Base-by-base conservation (phyloP, 2,797 vertebrate species). In the Enteromius afrohamiltoni region DNA sequence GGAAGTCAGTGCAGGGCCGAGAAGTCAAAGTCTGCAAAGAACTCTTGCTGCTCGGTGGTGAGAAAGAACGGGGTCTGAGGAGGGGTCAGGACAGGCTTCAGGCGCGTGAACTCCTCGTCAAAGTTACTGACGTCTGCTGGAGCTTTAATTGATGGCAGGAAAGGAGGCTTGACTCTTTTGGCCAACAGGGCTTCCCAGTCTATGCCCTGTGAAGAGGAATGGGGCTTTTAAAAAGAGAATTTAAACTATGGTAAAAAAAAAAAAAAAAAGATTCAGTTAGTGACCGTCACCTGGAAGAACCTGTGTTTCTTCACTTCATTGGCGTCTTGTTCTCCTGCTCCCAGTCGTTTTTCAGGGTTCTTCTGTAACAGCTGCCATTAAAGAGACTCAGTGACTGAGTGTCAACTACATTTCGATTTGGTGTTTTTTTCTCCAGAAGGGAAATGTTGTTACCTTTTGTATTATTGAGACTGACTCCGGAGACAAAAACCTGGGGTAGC, bases 21-120 rank as follows among this genome's bases (percentile, higher is more conserved):
- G 23, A 97, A 98, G 91, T 99, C 97, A 79, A 99, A 98, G 91
- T 97, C 96, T 13, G 90, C 90, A 78, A 99, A 99, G 87, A 95
- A 87, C 0, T 94, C 89, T 85, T 99, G 97, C 3, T 99, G 95
- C 85, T 93, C 92, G 0, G 89, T 79, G 0, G 93, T 94, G 78
- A 98, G 93, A 74, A 92, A 0, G 65, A 90, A 91, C 14, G 90
- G 90, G 0, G 94, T 93, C 4, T 92, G 94, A 0, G 96, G 96
- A 0, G 95, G 97, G 0, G 97, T 97, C 79, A 99, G 94, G 49
- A 96, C 88, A 0, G 98, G 96, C 65, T 95, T 94, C 83, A 97
- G 94, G 1, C 92, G 92, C 0, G 97, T 99, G 92, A 99, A 99
- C 92, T 97, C 97, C 77, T 95, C 92, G 69, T 99, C 97, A 0